Base-by-base conservation (phyloP, 2,797 vertebrate species). In the Cephalopachus bancanus region DNA sequence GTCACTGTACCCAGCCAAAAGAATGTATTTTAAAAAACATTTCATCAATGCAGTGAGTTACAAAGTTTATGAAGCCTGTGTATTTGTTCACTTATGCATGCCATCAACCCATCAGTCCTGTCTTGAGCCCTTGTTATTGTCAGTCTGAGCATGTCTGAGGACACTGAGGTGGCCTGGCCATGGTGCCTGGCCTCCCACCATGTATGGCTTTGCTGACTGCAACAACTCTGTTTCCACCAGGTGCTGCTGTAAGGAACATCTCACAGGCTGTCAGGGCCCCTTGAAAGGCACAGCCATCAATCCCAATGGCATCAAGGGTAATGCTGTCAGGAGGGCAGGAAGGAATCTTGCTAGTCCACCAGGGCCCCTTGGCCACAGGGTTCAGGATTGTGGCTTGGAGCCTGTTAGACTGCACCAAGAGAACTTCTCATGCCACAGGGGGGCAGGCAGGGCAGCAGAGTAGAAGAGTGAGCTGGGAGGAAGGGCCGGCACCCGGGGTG, bases 141-240 rank as follows among this genome's bases (percentile, higher is more conserved):
- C 30, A 2, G 28, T 62, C 55, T 44, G 59, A 65, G 33, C 0
- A 1, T 9, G 59, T 65, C 49, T 12, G 5, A 33, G 74, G 62
- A 16, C 28, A 5, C 37, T 19, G 20, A 24, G 62, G 67, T 49
- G 4, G 26, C 71, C 33, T 8, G 1, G 51, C 24, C 14, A 0
- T 24, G 28, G 44, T 22, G 24, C 19, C 10, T 37, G 19, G 12
- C 12, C 51, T 80, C 57, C 59, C 6, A 19, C 3, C 20, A 30
- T 33, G 0, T 33, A 16, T 0, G 1, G 7, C 71, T 89, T 26
- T 37, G 30, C 44, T 30, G 60, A 57, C 1, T 2, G 4, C 1
- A 17, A 30, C 15, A 71, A 71, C 17, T 37, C 0, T 22, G 0
- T 0, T 67, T 19, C 24, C 16, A 1, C 28, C 19, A 64, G 26